Evolutionary conservation across 1,140 invertebrate genomes (phyloP).

Genomic region (Anagrus nilaparvatae): DNA sequence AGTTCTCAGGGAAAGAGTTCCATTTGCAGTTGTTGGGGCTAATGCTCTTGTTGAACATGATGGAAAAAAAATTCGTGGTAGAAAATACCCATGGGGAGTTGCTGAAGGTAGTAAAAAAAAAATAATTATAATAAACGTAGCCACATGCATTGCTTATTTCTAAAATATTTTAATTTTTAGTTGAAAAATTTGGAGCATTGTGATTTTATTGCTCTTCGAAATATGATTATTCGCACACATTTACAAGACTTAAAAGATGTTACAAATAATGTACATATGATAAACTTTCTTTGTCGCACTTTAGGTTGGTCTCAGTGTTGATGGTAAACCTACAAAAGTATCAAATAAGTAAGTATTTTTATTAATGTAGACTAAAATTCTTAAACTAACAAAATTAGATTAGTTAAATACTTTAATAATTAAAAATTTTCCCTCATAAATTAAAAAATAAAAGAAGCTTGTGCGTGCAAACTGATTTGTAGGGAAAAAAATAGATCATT

Average conservation of each 20-base stretch:
- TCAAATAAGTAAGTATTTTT: slow-evolving; percentile 69
- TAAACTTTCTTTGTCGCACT: slow-evolving; percentile 89
- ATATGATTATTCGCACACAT: slow-evolving; percentile 92
- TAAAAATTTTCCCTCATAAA: no score
- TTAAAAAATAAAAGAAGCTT: slow-evolving; percentile 36
- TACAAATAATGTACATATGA: slow-evolving; percentile 91
- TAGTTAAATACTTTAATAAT: no score
- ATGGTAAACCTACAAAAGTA: slow-evolving; percentile 72
- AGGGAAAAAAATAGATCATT: no score
- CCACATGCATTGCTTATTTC: no score
- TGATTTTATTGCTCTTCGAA: slow-evolving; percentile 94
- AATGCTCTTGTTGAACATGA: slow-evolving; percentile 88
- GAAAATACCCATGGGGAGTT: slow-evolving; percentile 96
- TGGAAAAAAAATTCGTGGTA: slow-evolving; percentile 75
- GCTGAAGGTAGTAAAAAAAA: slow-evolving; percentile 92
- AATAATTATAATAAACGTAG: background rate
- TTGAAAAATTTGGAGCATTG: slow-evolving; percentile 97
- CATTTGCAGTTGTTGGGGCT: slow-evolving; percentile 98
- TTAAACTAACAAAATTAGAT: no score
- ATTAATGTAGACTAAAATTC: no score
- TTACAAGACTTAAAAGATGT: slow-evolving; percentile 91
- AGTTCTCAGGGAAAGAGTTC: slow-evolving; percentile 73
- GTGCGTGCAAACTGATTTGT: slow-evolving; percentile 41
- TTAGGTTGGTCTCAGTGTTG: slow-evolving; percentile 75
- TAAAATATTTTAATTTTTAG: slow-evolving; percentile 43